Base-by-base conservation (phyloP, 1,140 invertebrate genomes). In the Colletes gigas region DNA sequence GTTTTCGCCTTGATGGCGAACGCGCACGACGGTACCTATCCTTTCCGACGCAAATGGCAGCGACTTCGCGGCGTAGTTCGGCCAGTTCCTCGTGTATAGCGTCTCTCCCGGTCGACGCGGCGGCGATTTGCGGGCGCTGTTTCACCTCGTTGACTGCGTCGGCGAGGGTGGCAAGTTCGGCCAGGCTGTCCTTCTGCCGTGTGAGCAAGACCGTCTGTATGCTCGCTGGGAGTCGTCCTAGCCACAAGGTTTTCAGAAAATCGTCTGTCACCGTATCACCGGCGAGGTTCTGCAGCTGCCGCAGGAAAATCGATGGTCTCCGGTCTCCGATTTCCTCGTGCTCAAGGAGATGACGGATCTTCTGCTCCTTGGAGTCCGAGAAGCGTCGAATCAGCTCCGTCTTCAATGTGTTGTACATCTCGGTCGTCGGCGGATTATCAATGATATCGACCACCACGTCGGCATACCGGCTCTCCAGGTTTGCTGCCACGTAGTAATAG, bases 381-480 rank as follows among this genome's bases (percentile, higher is more conserved):
- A 91, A 65, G 2, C 86, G 82, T 30, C 79, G 84, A 0, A 91
- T 89, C 0, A 92, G 68, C 17, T 87, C 85, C 0, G 71, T 41
- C 41, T 92, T 92, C 7, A 91, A 10, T 30, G 78, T 88, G 4
- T 72, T 65, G 44, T 91, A 88, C 5, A 59, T 69, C 3, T 79
- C 50, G 4, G 14, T 17, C 2, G 59, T 54, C 12, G 82, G 84
- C 4, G 84, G 83, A 9, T 41, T 30, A 0, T 47, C 66, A 4
- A 86, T n/a, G 15, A 90, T 70, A 65, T 86, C 80, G 41, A 65
- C 19, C 12, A 85, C 67, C 15, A 73, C 50, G 0, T 5, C 3
- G 0, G 76, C 71, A 21, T 68, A 65, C 60, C 14, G 7, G 60
- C 14, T 62, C 19, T 62, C 60, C 60, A 62, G 21, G 15, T 62